Conservation (phyloP, 2,113 vertebrate genomes). For the Gopherus evgoodei region DNA sequence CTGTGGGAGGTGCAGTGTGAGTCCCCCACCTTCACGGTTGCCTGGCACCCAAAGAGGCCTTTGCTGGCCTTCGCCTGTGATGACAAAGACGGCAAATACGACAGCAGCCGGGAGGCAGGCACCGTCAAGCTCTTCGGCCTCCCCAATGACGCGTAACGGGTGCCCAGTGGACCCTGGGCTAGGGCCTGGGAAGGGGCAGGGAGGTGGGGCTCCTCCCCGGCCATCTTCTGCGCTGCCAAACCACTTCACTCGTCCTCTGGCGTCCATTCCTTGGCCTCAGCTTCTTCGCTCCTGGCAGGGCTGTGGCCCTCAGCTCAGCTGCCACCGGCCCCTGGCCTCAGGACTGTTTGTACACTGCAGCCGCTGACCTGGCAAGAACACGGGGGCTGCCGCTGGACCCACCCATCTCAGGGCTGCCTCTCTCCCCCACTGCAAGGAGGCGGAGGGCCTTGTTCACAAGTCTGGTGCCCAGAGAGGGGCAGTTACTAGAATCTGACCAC, state of each 20-base stretch:
- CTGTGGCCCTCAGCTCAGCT: background rate
- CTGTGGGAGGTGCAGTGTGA: constrained; percentile 99
- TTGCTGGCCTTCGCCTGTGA: constrained; percentile 97
- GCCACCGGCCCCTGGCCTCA: rapidly evolving
- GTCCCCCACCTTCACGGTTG: constrained; percentile 97
- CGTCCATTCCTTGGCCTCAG: background rate
- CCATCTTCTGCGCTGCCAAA: background rate
- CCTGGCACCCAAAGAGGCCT: constrained; percentile 97
- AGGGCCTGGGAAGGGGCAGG: background rate
- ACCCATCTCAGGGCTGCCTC: rapidly evolving
- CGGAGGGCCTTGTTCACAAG: background rate
- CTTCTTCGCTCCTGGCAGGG: background rate
- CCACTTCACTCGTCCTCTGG: background rate
- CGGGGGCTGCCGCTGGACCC: background rate
- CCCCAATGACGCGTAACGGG: constrained; percentile 91
- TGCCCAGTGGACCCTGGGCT: background rate
- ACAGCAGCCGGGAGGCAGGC: constrained; percentile 95
- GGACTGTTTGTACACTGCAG: background rate
- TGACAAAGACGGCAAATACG: constrained; percentile 98
- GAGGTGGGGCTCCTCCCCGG: background rate
- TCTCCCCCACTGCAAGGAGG: rapidly evolving
- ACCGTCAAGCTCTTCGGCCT: constrained; percentile 99
- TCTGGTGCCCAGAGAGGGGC: constrained; percentile 22
- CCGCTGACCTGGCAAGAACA: background rate
- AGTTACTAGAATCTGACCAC: background rate